These are phyloP conservation scores for Orgyia antiqua DNA, from an alignment of 2,888 invertebrate genomes.

Conservation along the genomic window DNA sequence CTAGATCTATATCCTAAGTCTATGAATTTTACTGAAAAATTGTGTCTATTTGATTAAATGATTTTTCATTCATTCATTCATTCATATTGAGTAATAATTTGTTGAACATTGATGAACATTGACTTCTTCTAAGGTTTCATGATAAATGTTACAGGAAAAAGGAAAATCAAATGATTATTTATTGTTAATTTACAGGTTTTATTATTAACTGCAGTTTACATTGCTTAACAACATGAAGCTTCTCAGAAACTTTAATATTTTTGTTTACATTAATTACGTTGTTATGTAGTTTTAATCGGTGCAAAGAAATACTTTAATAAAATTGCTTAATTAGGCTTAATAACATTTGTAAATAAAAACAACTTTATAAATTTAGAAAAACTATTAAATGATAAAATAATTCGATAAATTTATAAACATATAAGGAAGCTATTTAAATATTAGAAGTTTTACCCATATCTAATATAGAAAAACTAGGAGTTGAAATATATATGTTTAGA, in stretches of 20 bases:
- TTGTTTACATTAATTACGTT: slow-evolving; percentile 36
- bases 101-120: too few species aligned
- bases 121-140: too few species aligned
- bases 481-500: slow-evolving; percentile 29
- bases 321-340: slow-evolving; percentile 18
- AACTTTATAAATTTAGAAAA: too few species aligned
- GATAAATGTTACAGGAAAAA: too few species aligned
- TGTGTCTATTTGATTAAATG: too few species aligned
- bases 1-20: too few species aligned
- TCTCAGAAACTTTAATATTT: slow-evolving; percentile 63
- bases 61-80: too few species aligned
- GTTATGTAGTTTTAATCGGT: slow-evolving; percentile 50
- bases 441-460: slow-evolving; percentile 26
- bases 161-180: slow-evolving; percentile 9
- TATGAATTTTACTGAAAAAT: too few species aligned
- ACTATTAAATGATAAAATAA: slow-evolving; percentile 49
- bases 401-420: slow-evolving; percentile 49
- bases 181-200: slow-evolving; percentile 58
- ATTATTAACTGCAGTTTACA: slow-evolving; percentile 69
- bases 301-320: slow-evolving; percentile 33
- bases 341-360: slow-evolving; percentile 33
- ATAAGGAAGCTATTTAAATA: slow-evolving; percentile 39
- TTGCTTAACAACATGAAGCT: slow-evolving; percentile 69
- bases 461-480: slow-evolving; percentile 22
- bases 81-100: too few species aligned